These are phyloP conservation scores for Drosophila sp. DNA, from an alignment of 1,140 invertebrate species.

Conservation along the genomic window DNA sequence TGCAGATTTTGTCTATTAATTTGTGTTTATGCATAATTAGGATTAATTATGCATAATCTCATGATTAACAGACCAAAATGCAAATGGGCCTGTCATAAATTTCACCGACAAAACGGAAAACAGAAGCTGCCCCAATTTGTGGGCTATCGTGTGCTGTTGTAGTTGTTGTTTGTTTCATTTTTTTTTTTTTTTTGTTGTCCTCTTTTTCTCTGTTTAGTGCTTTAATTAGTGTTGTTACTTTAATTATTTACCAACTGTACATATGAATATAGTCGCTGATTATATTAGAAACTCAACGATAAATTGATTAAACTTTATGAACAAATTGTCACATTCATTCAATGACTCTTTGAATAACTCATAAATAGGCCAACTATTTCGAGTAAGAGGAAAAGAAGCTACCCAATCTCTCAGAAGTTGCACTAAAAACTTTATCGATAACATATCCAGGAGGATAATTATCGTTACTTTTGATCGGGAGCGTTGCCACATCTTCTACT, in stretches of 20 bases:
- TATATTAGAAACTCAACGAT: background rate
- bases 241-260: conserved; percentile 1
- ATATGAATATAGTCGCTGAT: background rate
- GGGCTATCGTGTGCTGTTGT: background rate
- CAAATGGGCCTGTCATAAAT: conserved; percentile 53
- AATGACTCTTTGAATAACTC: no score
- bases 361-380: no score
- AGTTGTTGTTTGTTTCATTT: no score
- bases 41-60: conserved; percentile 79
- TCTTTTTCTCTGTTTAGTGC: background rate
- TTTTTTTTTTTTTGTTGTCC: background rate
- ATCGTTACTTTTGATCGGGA: no score
- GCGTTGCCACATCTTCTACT: no score
- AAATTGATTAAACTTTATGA: background rate
- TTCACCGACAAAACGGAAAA: conserved; percentile 1
- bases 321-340: no score
- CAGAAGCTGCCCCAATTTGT: conserved; percentile 7
- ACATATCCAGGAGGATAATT: no score
- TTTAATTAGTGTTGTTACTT: conserved; percentile 2
- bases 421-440: no score
- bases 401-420: no score
- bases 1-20: conserved; percentile 79
- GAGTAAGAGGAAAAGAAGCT: no score
- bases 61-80: conserved; percentile 74
- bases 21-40: conserved; percentile 76